A percentile compares a stretch with the other conserved stretches of the same genome.
Conservation (phyloP, 2,113 vertebrate genomes). For the Urocitellus parryii region DNA sequence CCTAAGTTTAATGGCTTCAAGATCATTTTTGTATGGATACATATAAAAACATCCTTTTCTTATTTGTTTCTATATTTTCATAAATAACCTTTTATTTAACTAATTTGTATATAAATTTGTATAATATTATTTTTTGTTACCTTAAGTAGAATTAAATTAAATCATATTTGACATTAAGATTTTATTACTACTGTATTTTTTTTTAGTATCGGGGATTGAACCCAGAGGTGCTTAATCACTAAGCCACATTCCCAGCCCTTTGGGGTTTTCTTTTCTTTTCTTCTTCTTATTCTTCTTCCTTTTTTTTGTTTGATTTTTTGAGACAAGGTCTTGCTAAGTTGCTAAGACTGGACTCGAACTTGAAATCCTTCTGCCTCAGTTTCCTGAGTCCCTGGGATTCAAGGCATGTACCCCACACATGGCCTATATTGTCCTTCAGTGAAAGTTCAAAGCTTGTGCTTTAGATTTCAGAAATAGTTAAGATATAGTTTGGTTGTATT, state of each 20-base stretch:
- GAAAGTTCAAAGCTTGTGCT: neutral
- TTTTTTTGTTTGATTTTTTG: too few species aligned
- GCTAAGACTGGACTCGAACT: too few species aligned
- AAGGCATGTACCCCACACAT: too few species aligned
- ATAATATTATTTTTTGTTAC: slow-evolving; percentile 16
- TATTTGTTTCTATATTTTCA: neutral
- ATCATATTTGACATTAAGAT: neutral
- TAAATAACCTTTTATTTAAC: neutral
- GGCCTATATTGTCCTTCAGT: neutral
- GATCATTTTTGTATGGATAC: neutral
- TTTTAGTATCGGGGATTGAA: too few species aligned
- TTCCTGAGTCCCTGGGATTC: too few species aligned
- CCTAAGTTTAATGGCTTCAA: slow-evolving; percentile 1
- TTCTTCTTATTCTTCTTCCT: too few species aligned
- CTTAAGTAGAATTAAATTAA: neutral
- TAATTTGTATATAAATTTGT: neutral
- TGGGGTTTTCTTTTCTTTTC: too few species aligned
- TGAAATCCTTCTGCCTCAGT: too few species aligned
- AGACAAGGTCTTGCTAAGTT: too few species aligned
- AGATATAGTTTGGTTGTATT: neutral
- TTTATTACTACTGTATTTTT: neutral
- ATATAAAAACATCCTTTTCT: neutral
- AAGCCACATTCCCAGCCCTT: too few species aligned
- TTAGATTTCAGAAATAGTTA: slow-evolving; percentile 32
- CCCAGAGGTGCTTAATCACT: too few species aligned